Evolutionary conservation across 2,797 vertebrate species (phyloP), one percentile per base, ranked within the genome.

Genomic region (Pterois miles): DNA sequence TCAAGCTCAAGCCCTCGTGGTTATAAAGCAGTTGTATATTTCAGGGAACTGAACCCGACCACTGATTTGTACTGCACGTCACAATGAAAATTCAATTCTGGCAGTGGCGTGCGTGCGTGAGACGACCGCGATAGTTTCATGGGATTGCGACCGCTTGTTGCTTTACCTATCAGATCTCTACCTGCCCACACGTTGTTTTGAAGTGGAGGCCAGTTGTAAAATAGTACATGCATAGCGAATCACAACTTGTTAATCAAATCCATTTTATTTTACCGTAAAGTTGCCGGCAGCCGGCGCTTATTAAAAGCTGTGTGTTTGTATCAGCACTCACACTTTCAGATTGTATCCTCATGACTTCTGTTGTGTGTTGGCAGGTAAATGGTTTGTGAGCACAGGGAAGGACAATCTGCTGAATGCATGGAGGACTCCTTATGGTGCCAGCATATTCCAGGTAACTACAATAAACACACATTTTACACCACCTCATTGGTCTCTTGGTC

Each of bases 351-450:
- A 83, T 38, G 13, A 22, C 0, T 11, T 86, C 40, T 74, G 62
- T 68, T 83, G 8, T 78, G 4, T 89, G 68, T 91, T 90, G 89
- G 65, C 91, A 96, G 96, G 96, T 86, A 96, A 96, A 95, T 96
- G 96, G 96, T 96, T 96, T 79, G 96, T 96, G 86, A 96, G 96
- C 93, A 96, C 96, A 48, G 96, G 96, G 76, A 96, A 96, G 89
- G 96, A 96, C 92, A 96, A 96, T 81, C 93, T 96, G 80, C 94
- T 96, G 80, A 96, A 96, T 25, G 96, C 96, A 54, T 96, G 96
- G 96, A 95, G 96, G 93, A 96, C 96, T 83, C 96, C 96, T 22
- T 96, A 96, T 33, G 96, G 96, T 6, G 96, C 96, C 89, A 96
- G 96, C 92, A 96, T 96, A 89, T 96, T 96, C 93, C 96, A 96